Base-by-base conservation (phyloP, 2,888 invertebrate genomes). In the Latheticus oryzae region DNA sequence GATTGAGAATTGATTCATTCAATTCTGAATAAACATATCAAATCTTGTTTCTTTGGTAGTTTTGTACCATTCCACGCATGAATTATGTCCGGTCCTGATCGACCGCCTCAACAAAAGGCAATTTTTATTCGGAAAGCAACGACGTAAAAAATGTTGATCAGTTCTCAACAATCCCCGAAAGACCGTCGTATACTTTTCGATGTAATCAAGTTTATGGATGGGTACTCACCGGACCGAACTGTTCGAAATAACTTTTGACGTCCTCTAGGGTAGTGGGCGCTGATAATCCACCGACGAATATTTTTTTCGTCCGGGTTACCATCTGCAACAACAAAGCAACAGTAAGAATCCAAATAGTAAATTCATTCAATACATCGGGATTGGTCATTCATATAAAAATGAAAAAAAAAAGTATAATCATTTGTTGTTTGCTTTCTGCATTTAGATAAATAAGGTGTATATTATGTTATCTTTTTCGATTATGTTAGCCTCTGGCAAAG, bases 251-350 rank as follows among this genome's bases (percentile, higher is more conserved):
- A 84, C 93, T 95, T 88, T 97, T 98, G 81, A 99, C 97, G 82
- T 99, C 98, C 84, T 99, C 98, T 80, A 98, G 89, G 78, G 98
- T 99, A 79, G 98, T 98, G 79, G 97, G 95, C 79, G 98, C 97
- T 77, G 98, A 98, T 76, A 99, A 87, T 79, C 99, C 99, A 76
- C 99, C 99, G 79, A 99, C 97, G 86, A 99, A 99, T 85, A 99
- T 97, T 87, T 99, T 99, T 91, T 98, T 99, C 86, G 98, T 99
- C 87, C 96, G 93, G 85, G 97, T 97, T 82, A 98, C 96, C 96
- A 98, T 97, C 97, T 98, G 89, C 42, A 79, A 77, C 60, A 69
- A 61, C 57, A 47, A 52, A 45, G 21, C 21, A 5, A 5, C 3
- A 28, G 28, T 7, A 28, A 28, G 15, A 13, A 33, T 8, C 15